Conservation (phyloP, 2,113 vertebrate species). For the Drymodes brunneopygia region DNA sequence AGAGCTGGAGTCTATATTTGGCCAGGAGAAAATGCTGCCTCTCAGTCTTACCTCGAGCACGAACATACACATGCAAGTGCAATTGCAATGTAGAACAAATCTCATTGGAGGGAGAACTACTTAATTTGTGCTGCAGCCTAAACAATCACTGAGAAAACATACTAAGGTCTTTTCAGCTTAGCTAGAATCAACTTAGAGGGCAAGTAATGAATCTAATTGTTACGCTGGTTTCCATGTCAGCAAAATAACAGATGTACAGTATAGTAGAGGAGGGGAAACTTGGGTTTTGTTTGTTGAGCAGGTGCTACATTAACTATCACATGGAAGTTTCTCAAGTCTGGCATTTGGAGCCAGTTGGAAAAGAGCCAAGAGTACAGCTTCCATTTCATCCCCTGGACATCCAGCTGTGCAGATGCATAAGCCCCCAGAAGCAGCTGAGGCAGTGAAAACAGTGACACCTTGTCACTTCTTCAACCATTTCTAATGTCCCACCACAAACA, state of each 20-base stretch:
- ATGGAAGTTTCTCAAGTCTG: constrained; percentile 64
- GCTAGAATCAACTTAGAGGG: constrained; percentile 47
- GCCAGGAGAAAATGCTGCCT: neutral
- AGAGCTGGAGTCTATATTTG: neutral
- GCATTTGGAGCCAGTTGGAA: constrained; percentile 66
- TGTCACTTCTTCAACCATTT: constrained; percentile 58
- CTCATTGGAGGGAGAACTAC: neutral
- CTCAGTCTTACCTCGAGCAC: neutral
- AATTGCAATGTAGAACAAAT: neutral
- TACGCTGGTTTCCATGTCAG: constrained; percentile 69
- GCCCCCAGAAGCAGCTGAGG: constrained; percentile 68
- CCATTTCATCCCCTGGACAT: constrained; percentile 55
- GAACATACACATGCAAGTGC: neutral
- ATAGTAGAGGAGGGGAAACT: constrained; percentile 31
- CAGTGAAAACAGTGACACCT: constrained; percentile 64
- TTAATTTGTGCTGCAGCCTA: constrained; percentile 20
- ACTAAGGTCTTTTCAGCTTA: constrained; percentile 36
- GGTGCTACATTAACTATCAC: constrained; percentile 64
- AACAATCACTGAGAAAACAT: neutral
- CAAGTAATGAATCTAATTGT: constrained; percentile 69
- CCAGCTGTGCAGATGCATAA: constrained; percentile 73
- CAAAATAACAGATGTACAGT: constrained; percentile 75
- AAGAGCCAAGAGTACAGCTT: constrained; percentile 49
- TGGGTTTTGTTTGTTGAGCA: constrained; percentile 69
- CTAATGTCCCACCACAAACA: neutral